Percentiles rank a stretch among this genome's conserved stretches.
These are phyloP conservation scores for Neotoma lepida DNA, from an alignment of 2,113 vertebrate genomes.

Conservation along the genomic window DNA sequence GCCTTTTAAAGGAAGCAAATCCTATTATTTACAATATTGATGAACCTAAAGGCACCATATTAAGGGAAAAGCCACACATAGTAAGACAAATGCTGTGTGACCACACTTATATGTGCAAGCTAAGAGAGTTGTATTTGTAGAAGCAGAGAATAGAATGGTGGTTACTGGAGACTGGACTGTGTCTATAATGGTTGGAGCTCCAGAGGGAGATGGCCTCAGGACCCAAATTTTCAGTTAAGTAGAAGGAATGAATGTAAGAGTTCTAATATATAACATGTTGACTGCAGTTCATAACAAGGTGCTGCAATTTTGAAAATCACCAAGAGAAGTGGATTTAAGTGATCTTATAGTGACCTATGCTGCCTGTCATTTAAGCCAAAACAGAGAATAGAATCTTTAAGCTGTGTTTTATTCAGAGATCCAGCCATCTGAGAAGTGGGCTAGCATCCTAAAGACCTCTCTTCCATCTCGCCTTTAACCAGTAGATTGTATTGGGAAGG, in stretches of 20 bases:
- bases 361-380: neutral
- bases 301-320: neutral
- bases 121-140: neutral
- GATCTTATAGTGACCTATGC: neutral
- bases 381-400: neutral
- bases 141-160: neutral
- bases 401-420: neutral
- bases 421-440: neutral
- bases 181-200: accelerated
- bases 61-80: neutral
- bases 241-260: neutral
- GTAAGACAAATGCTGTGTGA: neutral
- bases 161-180: neutral
- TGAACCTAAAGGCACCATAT: neutral
- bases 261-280: neutral
- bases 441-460: too few relatives aligned
- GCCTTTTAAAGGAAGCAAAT: neutral
- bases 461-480: neutral
- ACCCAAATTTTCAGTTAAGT: neutral
- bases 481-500: neutral
- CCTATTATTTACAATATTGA: neutral
- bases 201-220: neutral
- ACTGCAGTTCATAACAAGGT: neutral
- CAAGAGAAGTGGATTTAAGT: neutral
- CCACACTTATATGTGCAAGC: neutral